These are phyloP conservation scores for Adelges cooleyi DNA, from an alignment of 1,140 invertebrate species.

Conservation along the genomic window DNA sequence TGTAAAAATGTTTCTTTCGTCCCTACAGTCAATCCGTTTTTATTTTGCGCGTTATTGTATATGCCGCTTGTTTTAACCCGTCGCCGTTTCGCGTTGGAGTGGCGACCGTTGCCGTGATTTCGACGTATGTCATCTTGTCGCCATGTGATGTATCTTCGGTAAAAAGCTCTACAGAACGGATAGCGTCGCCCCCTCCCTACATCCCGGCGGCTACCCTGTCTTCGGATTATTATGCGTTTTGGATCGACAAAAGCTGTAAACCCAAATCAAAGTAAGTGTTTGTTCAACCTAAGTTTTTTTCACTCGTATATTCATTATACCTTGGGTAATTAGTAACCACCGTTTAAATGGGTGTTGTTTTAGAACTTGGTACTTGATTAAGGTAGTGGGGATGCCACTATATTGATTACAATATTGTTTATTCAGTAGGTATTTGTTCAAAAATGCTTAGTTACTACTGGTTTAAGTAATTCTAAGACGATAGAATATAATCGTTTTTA, in stretches of 20 bases:
- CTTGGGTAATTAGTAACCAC: too few relatives aligned
- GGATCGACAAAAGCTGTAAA: neutral
- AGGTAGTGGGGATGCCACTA: too few relatives aligned
- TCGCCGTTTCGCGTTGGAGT: neutral
- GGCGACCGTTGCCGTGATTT: neutral
- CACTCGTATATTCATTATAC: too few relatives aligned
- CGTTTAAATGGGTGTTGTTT: too few relatives aligned
- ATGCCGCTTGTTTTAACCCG: neutral
- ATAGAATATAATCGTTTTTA: too few relatives aligned
- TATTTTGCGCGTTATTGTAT: constrained; percentile 4
- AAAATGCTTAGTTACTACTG: too few relatives aligned
- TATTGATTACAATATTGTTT: too few relatives aligned
- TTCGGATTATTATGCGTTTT: constrained; percentile 1
- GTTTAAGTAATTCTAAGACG: too few relatives aligned
- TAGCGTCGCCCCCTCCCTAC: neutral
- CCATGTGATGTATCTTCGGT: constrained; percentile 1
- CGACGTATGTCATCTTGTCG: neutral
- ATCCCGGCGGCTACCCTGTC: neutral
- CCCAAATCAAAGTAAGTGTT: neutral
- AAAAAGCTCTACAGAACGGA: constrained; percentile 1
- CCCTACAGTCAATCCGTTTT: constrained; percentile 6
- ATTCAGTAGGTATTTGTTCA: too few relatives aligned
- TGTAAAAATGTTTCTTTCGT: constrained; percentile 24
- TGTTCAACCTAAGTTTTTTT: too few relatives aligned
- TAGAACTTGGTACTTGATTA: too few relatives aligned